Percentiles rank a stretch among this genome's conserved stretches.
phyloP scores from a whole-genome alignment of 2,113 vertebrate genomes.

The Haemorhous mexicanus region DNA sequence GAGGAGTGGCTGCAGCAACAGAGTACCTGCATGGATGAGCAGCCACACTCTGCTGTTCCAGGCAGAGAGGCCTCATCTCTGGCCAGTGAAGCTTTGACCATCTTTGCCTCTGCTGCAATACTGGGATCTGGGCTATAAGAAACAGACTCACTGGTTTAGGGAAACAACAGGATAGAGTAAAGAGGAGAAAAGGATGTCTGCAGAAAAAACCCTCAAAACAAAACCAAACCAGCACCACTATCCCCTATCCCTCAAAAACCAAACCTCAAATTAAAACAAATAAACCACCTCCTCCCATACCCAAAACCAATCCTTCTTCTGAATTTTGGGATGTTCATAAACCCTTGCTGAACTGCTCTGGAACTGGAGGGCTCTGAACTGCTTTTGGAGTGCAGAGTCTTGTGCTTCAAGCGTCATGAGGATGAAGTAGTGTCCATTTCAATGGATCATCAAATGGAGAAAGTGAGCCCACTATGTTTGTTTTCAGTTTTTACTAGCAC shows the following conservation, averaged over 20 bases:
- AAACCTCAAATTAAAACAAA: not conserved
- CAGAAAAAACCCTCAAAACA: not conserved
- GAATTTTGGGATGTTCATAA: not conserved
- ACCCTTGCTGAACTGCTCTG: not conserved
- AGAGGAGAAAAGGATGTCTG: not conserved
- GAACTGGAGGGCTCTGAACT: not conserved
- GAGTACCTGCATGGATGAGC: not conserved
- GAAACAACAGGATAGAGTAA: not conserved
- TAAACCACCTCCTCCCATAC: not conserved
- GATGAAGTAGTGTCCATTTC: not conserved
- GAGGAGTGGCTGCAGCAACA: not conserved
- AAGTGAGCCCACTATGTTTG: not conserved
- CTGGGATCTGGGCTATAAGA: not conserved
- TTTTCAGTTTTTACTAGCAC: not conserved
- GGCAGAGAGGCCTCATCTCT: not conserved
- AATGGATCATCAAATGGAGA: not conserved
- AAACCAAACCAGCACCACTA: not conserved
- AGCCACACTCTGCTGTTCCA: constrained; percentile 10
- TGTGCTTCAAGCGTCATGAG: not conserved
- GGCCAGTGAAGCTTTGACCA: not conserved
- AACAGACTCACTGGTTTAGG: not conserved
- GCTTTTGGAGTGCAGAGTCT: not conserved
- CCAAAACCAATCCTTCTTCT: not conserved
- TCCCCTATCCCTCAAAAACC: not conserved
- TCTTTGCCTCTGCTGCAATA: not conserved